Evolutionary conservation across 2,797 vertebrate genomes (phyloP), one percentile per base, ranked within the genome.

Genomic region (Champsocephalus gunnari): DNA sequence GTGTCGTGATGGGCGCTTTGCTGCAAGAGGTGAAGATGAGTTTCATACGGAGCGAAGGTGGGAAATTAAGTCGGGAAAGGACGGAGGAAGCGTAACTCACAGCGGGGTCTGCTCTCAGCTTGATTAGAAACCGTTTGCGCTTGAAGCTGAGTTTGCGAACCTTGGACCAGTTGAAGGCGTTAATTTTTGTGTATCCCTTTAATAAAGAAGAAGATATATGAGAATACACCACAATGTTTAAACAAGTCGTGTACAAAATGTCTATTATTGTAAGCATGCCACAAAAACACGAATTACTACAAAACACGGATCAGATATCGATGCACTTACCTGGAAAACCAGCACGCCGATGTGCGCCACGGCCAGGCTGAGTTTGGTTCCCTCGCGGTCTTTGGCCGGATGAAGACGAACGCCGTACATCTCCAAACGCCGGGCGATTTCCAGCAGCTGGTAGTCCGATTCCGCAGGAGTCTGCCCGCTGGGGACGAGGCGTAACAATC

Each of bases 71-170:
- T 41, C 24, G 16, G 38, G 6, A 62, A 12, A n/a, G 6, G 6
- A 8, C 3, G 12, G 9, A 12, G 2, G 0, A 7, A 1, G 9
- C 1, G 0, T 7, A 28, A 96, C 98, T 97, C 93, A 99, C 98
- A 9, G 96, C 92, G 4, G 96, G 96, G 72, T 99, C 98, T 0
- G 96, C 96, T 53, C 97, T 94, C 41, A 99, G 94, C 83, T 99
- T 99, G 90, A 99, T 97, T 12, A 99, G 97, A 87, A 99, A 99
- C 49, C 96, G 93, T 74, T 97, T 99, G 80, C 98, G 96, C 92
- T 99, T 99, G 94, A 99, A 99, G 92, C 98, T 99, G 88, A 99
- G 95, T 86, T 99, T 99, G 82, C 98, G 96, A 75, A 99, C 95
- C 88, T 98, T 98, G 76, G 98, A 96, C 98, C 98, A 99, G 91